Percentiles rank a stretch among this genome's conserved stretches.
phyloP scores from a whole-genome alignment of 1,140 invertebrate genomes.

The Drosophila virilis region DNA sequence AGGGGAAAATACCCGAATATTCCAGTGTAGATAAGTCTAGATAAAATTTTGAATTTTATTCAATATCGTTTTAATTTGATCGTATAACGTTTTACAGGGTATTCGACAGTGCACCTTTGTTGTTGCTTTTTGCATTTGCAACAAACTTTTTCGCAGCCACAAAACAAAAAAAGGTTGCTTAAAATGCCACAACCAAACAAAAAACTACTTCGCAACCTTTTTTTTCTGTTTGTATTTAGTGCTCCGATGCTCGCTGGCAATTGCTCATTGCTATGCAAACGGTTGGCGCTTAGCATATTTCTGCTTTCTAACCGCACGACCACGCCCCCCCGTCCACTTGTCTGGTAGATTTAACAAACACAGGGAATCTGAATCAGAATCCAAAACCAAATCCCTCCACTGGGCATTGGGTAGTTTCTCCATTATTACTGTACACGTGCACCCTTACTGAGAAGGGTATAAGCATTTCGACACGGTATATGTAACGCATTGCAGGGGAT shows the following conservation, averaged over 20 bases:
- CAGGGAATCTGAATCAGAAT: conserved; percentile 15
- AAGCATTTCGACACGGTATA: no score
- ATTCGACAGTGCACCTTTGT: neutral
- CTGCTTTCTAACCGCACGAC: conserved; percentile 70
- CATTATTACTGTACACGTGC: neutral
- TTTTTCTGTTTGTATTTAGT: conserved; percentile 3
- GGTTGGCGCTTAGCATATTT: conserved; percentile 74
- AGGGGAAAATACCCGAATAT: no score
- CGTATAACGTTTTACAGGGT: conserved; percentile 12
- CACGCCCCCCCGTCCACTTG: conserved; percentile 15
- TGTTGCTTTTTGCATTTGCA: neutral
- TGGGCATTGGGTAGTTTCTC: conserved; percentile 24
- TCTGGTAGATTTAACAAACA: conserved; percentile 70
- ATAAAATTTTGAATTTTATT: no score
- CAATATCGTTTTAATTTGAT: neutral
- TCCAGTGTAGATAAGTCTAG: no score
- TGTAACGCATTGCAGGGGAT: no score
- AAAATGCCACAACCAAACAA: neutral
- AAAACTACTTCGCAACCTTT: conserved; percentile 36
- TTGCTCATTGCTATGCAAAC: conserved; percentile 81
- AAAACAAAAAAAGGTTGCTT: conserved; percentile 11
- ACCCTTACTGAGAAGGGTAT: no score
- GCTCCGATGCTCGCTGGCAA: conserved; percentile 42
- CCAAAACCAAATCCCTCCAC: conserved; percentile 20
- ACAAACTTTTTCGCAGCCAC: conserved; percentile 3